Evolutionary conservation across 2,888 invertebrate species (phyloP).

Genomic region (Ditula angustiorana): DNA sequence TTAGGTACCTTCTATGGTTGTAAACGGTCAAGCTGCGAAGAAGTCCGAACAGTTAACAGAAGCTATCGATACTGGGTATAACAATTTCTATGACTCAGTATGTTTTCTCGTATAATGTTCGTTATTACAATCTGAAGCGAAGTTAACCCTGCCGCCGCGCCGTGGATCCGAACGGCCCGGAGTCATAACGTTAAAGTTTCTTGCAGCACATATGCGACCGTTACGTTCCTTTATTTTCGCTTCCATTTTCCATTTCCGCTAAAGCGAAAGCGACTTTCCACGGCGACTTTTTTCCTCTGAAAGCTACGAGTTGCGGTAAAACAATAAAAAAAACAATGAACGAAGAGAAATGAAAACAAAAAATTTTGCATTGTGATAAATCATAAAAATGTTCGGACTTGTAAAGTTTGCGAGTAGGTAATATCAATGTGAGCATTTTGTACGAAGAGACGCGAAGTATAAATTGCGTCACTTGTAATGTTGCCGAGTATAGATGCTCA

Average conservation of each 20-base stretch:
- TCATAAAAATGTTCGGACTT: constrained; percentile 79
- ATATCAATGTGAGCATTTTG: constrained; percentile 69
- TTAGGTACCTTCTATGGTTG: too few species aligned
- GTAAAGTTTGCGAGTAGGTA: constrained; percentile 77
- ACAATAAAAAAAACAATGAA: constrained; percentile 77
- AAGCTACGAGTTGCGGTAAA: constrained; percentile 79
- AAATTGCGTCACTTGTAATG: constrained; percentile 16
- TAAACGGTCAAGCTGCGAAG: not conserved
- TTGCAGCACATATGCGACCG: constrained; percentile 73
- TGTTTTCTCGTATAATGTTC: constrained; percentile 14
- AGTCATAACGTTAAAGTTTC: constrained; percentile 67
- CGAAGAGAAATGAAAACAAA: constrained; percentile 81
- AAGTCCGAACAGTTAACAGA: not conserved
- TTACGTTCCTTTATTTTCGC: constrained; percentile 68
- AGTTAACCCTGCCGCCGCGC: constrained; percentile 42
- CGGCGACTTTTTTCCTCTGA: constrained; percentile 74
- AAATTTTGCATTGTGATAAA: constrained; percentile 82
- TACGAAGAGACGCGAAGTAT: constrained; percentile 54
- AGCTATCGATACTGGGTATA: constrained; percentile 5
- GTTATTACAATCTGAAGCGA: constrained; percentile 36
- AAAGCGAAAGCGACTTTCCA: constrained; percentile 80
- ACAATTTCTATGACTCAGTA: constrained; percentile 6
- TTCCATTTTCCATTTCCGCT: constrained; percentile 78
- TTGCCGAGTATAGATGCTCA: constrained; percentile 10
- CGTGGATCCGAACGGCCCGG: constrained; percentile 39